phyloP scores from a whole-genome alignment of 2,113 vertebrate genomes.

The Fulmarus glacialis region DNA sequence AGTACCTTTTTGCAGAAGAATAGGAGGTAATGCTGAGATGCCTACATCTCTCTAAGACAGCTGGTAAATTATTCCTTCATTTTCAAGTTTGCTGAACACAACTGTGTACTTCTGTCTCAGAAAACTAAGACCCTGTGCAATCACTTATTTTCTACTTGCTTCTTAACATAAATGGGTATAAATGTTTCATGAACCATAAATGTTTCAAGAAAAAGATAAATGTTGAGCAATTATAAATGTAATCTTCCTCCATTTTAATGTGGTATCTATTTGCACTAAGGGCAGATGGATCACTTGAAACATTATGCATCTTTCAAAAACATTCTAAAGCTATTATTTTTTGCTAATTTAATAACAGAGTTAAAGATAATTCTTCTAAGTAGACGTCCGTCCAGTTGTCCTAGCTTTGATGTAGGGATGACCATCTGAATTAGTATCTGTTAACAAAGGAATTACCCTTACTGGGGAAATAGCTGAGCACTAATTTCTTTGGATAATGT shows the following conservation, averaged over 20 bases:
- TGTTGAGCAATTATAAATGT: neutral
- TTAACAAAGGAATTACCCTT: neutral
- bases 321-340: neutral
- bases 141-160: neutral
- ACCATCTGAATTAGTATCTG: neutral
- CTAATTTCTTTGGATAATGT: neutral
- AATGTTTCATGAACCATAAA: slow-evolving; percentile 1
- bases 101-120: neutral
- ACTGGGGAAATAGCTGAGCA: neutral
- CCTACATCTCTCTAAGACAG: neutral
- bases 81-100: neutral
- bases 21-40: neutral
- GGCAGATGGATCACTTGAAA: neutral
- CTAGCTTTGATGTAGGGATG: neutral
- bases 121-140: neutral
- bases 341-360: neutral
- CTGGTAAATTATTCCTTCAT: neutral
- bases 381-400: neutral
- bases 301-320: neutral
- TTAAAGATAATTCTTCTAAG: neutral
- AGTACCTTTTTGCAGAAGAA: neutral
- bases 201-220: neutral
- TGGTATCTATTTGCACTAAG: neutral
- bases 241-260: neutral
- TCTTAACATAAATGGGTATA: neutral